Evolutionary conservation across 2,113 vertebrate genomes (phyloP).

Genomic region (Bettongia penicillata): DNA sequence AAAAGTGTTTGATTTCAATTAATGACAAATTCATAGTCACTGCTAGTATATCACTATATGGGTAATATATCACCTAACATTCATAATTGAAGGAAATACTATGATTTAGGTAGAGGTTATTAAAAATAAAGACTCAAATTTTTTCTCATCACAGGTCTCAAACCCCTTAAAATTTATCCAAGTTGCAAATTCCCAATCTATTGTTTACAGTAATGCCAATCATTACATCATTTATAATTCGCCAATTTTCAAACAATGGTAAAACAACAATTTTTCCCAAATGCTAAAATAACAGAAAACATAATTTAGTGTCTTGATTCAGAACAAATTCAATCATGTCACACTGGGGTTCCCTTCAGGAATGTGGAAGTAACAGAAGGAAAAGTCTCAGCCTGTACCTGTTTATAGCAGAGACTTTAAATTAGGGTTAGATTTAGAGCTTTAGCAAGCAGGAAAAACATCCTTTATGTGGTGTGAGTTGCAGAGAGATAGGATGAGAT

Average conservation of each 20-base stretch:
- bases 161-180: not conserved
- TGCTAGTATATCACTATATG: too few relatives aligned
- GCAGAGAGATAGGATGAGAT: not conserved
- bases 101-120: not conserved
- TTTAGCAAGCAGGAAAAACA: not conserved
- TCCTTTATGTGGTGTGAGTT: not conserved
- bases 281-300: not conserved
- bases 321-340: not conserved
- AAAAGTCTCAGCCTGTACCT: not conserved
- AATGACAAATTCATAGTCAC: too few relatives aligned
- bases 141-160: too few relatives aligned
- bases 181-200: not conserved
- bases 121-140: not conserved
- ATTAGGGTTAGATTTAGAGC: not conserved
- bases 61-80: too few relatives aligned
- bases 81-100: too few relatives aligned
- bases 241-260: not conserved
- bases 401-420: not conserved
- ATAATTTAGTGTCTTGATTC: not conserved
- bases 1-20: too few relatives aligned
- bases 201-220: not conserved
- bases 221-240: not conserved
- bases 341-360: not conserved
- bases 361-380: not conserved
- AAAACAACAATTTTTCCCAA: not conserved